Conservation (phyloP, 2,113 vertebrate species). For the Dasyurus viverrinus region DNA sequence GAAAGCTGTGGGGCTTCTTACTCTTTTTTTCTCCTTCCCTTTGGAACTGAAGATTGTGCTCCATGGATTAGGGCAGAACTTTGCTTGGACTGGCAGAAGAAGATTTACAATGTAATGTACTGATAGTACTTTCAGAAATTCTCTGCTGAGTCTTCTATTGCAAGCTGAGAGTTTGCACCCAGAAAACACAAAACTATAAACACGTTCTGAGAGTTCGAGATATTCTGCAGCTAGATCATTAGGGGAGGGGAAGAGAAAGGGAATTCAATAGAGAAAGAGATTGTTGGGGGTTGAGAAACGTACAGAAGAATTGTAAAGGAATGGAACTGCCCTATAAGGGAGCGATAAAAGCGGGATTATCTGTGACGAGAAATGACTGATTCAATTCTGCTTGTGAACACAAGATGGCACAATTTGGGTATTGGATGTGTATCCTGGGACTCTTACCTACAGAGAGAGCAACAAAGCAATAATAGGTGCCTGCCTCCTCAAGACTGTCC, state of each 20-base stretch:
- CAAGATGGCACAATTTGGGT: conserved; percentile 72
- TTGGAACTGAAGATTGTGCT: not conserved
- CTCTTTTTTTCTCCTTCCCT: not conserved
- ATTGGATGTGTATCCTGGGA: not conserved
- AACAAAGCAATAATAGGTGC: not conserved
- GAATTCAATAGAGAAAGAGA: not conserved
- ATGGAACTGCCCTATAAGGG: rapidly evolving
- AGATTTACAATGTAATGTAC: not conserved
- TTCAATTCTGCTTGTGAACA: conserved; percentile 13
- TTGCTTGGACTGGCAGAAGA: not conserved
- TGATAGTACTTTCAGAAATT: not conserved
- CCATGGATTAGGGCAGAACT: not conserved
- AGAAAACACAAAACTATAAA: not conserved
- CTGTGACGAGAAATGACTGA: rapidly evolving
- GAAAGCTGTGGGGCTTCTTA: not conserved
- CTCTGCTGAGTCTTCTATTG: not conserved
- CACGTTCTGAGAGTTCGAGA: not conserved
- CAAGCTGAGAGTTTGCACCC: not conserved
- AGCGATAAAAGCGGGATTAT: not conserved
- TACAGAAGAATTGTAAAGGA: not conserved
- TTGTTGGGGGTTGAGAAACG: not conserved
- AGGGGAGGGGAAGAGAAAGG: not conserved
- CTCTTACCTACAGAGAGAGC: not conserved
- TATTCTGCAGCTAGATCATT: not conserved
- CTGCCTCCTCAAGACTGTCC: not conserved